Percentiles rank a stretch among this genome's conserved stretches.
phyloP scores from a whole-genome alignment of 1,140 invertebrate species.

The Zaprionus camerounensis region DNA sequence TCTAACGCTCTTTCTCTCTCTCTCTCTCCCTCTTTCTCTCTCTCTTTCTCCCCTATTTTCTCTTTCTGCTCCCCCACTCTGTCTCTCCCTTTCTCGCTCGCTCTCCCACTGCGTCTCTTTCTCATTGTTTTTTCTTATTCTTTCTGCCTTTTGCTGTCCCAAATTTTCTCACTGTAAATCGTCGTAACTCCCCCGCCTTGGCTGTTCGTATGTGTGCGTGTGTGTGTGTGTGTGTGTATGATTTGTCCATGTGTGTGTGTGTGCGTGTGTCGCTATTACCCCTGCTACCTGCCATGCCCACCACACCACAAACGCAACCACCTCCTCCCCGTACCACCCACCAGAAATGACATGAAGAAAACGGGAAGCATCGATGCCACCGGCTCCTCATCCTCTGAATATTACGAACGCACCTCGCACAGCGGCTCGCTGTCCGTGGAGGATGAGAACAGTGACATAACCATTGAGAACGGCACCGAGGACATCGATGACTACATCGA shows the following conservation, averaged over 20 bases:
- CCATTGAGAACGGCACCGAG: constrained; percentile 79
- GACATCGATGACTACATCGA: constrained; percentile 81
- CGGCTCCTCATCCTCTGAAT: constrained; percentile 63
- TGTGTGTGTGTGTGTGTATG: constrained; percentile 20
- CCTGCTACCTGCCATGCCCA: constrained; percentile 15
- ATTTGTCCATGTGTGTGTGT: constrained; percentile 15
- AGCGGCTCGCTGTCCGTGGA: constrained; percentile 81
- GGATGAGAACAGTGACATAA: constrained; percentile 83
- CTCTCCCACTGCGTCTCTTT: constrained; percentile 13
- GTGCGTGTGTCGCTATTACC: constrained; percentile 23
- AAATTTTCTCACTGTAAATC: constrained; percentile 33
- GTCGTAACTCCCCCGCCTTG: constrained; percentile 23
- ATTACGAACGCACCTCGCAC: constrained; percentile 65
- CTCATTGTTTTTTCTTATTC: constrained; percentile 34
- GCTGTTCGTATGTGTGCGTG: constrained; percentile 11
- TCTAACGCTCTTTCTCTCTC: constrained; percentile 65
- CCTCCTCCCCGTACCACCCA: neutral
- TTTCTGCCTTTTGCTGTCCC: constrained; percentile 31
- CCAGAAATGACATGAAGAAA: constrained; percentile 63
- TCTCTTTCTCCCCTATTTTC: constrained; percentile 22
- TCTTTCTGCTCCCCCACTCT: constrained; percentile 33
- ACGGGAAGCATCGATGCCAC: constrained; percentile 71
- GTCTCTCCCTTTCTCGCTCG: constrained; percentile 27
- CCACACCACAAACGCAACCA: constrained; percentile 2
- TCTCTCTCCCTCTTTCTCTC: constrained; percentile 36